phyloP scores from a whole-genome alignment of 2,113 vertebrate genomes.

The Colistium nudipinnis region DNA sequence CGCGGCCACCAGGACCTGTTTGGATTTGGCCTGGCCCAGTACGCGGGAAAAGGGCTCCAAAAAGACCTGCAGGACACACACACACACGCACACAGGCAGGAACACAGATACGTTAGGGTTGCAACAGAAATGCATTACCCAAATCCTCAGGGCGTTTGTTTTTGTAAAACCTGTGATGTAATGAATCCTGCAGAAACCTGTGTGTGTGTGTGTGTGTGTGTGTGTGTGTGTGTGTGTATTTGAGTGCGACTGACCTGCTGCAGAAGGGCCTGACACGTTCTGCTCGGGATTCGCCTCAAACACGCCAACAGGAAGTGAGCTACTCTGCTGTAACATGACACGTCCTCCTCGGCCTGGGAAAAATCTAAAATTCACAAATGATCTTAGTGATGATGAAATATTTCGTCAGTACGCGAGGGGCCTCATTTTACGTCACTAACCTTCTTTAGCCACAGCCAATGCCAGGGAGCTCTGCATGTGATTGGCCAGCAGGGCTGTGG shows the following conservation, averaged over 20 bases:
- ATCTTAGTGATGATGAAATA: not conserved
- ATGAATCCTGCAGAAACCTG: not conserved
- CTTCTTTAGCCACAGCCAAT: slow-evolving; percentile 73
- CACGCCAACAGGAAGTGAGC: slow-evolving; percentile 79
- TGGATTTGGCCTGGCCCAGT: slow-evolving; percentile 81
- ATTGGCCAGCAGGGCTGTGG: slow-evolving; percentile 83
- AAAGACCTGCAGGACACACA: slow-evolving; percentile 75
- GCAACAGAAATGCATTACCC: not conserved
- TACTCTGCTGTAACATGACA: slow-evolving; percentile 63
- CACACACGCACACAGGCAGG: not conserved
- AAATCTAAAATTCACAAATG: slow-evolving; percentile 60
- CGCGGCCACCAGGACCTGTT: slow-evolving; percentile 72
- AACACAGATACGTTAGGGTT: not conserved
- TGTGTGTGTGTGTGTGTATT: no score
- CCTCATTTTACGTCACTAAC: slow-evolving; percentile 41
- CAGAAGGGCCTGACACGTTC: slow-evolving; percentile 78
- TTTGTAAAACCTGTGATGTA: not conserved
- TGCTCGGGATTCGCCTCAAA: slow-evolving; percentile 76
- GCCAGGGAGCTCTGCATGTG: slow-evolving; percentile 81
- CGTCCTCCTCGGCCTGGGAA: slow-evolving; percentile 68
- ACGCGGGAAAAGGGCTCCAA: slow-evolving; percentile 81
- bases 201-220: no score
- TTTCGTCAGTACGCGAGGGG: not conserved
- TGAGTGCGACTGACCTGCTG: slow-evolving; percentile 73
- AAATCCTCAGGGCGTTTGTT: not conserved